phyloP scores from a whole-genome alignment of 2,888 invertebrate species.

The Alitta virens region DNA sequence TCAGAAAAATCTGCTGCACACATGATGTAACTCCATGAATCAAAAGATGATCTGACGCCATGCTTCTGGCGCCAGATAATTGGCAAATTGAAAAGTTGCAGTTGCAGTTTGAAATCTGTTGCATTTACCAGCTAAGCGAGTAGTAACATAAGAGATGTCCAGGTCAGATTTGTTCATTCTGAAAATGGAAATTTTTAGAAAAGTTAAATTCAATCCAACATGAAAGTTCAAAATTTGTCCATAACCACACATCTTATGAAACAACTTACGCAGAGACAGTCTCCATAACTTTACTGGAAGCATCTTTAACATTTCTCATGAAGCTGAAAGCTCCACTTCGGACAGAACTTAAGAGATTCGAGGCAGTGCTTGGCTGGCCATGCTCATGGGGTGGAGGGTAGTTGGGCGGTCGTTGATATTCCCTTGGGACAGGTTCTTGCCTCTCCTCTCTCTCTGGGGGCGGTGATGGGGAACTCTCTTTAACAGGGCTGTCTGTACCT shows the following conservation, averaged over 20 bases:
- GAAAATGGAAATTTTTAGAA: not conserved
- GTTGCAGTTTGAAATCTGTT: too few relatives aligned
- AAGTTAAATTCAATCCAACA: too few relatives aligned
- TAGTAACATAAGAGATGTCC: conserved; percentile 89
- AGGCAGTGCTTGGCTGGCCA: too few relatives aligned
- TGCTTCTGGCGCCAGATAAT: too few relatives aligned
- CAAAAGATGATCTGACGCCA: too few relatives aligned
- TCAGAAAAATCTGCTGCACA: too few relatives aligned
- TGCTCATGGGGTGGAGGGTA: conserved; percentile 4
- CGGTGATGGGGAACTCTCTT: not conserved
- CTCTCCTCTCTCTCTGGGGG: not conserved
- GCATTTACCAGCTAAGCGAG: conserved; percentile 49
- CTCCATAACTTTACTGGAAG: conserved; percentile 94
- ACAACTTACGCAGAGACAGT: conserved; percentile 66
- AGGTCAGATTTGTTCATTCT: conserved; percentile 65
- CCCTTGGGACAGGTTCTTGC: not conserved
- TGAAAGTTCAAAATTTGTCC: too few relatives aligned
- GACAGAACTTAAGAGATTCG: conserved; percentile 67
- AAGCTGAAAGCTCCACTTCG: conserved; percentile 91
- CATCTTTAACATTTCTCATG: conserved; percentile 90
- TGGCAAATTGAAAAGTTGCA: too few relatives aligned
- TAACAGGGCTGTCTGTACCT: not conserved
- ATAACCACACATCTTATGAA: conserved; percentile 28
- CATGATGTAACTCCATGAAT: too few relatives aligned
- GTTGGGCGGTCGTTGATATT: not conserved